Percentiles rank a stretch among this genome's conserved stretches.
Evolutionary conservation across 1,140 invertebrate species (phyloP).

Genomic region (Megalonaias nervosa): DNA sequence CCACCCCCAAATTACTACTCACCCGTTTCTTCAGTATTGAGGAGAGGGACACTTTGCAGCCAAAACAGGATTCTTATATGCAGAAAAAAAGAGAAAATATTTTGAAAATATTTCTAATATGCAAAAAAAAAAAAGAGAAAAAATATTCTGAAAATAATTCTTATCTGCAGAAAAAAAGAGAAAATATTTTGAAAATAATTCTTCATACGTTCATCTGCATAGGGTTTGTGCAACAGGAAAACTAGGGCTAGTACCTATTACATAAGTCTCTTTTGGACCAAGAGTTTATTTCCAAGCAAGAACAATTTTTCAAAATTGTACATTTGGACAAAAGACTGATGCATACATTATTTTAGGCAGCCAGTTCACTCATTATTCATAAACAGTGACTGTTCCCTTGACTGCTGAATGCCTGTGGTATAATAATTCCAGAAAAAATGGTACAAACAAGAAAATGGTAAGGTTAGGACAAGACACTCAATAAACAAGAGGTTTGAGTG

Average conservation of each 20-base stretch:
- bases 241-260: neutral
- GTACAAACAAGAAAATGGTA: too few relatives aligned
- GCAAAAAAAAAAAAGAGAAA: slow-evolving; percentile 15
- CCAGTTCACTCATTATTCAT: too few relatives aligned
- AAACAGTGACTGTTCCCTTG: too few relatives aligned
- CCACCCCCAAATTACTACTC: slow-evolving; percentile 33
- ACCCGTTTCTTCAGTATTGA: slow-evolving; percentile 66
- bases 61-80: slow-evolving; percentile 61
- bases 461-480: too few relatives aligned
- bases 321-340: too few relatives aligned
- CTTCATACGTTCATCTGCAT: neutral
- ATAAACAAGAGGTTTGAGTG: too few relatives aligned
- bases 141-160: slow-evolving; percentile 28
- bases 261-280: neutral
- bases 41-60: slow-evolving; percentile 63
- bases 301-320: too few relatives aligned
- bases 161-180: slow-evolving; percentile 41
- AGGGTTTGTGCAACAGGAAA: neutral
- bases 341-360: too few relatives aligned
- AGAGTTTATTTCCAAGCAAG: too few relatives aligned
- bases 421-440: too few relatives aligned
- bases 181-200: neutral
- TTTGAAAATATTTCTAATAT: slow-evolving; percentile 14
- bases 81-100: slow-evolving; percentile 13
- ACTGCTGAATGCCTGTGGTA: too few relatives aligned